Evolutionary conservation across 2,113 vertebrate species (phyloP), one percentile per base, ranked within the genome.

Genomic region (Perca flavescens): DNA sequence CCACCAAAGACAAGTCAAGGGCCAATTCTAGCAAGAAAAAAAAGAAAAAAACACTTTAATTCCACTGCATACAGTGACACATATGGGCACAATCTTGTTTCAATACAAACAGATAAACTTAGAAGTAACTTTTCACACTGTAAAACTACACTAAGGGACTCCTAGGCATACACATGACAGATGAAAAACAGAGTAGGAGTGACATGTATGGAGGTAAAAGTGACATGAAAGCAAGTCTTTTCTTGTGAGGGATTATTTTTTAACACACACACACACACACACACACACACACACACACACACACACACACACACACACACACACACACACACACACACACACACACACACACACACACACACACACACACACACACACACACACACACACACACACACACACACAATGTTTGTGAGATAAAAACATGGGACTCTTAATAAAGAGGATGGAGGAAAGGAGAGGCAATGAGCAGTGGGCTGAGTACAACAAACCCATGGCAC

Each of bases 401-500:
- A 43, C 28, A 54, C 3, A 68, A 58, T 49, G 54, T 73, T 68
- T 62, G 56, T 69, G 34, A 22, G 22, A 64, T 66, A 6, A 56
- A 68, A 61, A 66, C 6, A n/a, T 34, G 46, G 63, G 22, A 34
- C 16, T 53, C 11, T 60, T 73, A 21, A 25, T 28, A 65, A 47
- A 54, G 58, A 77, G 50, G 62, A 67, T 62, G 58, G 5, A 67
- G 66, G 77, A 61, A 58, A 46, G 9, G 49, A 1, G 47, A 70
- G 71, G 79, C 50, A 77, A 46, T 17, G 28, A 60, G 28, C n/a
- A 52, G 22, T 52, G 58, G 57, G 67, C 46, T 21, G 43, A 70
- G 28, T 1, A 34, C 56, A 80, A 80, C 43, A 86, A 88, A 84
- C 22, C 52, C 34, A 21, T 85, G 81, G 84, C 83, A 80, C 88